These are phyloP conservation scores for Coleophora deauratella DNA, from an alignment of 2,888 invertebrate species.

Conservation along the genomic window DNA sequence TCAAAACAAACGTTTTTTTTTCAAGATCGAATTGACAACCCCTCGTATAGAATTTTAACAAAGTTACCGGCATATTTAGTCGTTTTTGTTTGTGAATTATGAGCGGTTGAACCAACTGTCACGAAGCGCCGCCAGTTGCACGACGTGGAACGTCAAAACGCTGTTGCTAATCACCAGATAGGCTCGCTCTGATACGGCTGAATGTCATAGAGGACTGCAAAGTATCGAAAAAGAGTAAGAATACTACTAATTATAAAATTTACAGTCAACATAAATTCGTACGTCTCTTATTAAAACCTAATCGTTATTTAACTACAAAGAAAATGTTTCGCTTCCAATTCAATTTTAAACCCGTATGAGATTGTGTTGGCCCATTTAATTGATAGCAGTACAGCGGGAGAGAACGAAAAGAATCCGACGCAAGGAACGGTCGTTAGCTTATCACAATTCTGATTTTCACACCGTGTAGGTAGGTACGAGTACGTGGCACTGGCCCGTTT, in stretches of 20 bases:
- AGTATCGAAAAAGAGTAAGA: constrained; percentile 17
- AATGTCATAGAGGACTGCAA: constrained; percentile 26
- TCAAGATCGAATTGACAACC: constrained; percentile 1
- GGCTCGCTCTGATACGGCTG: constrained; percentile 47
- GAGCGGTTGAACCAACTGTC: constrained; percentile 49
- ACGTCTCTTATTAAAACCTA: too few relatives aligned
- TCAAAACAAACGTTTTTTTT: constrained; percentile 9
- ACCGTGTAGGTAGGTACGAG: constrained; percentile 30
- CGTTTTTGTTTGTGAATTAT: background rate
- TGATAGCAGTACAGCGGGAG: constrained; percentile 48
- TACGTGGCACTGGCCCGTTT: constrained; percentile 24
- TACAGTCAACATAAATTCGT: too few relatives aligned
- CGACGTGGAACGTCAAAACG: constrained; percentile 51
- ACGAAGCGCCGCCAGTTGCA: constrained; percentile 53
- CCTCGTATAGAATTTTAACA: too few relatives aligned
- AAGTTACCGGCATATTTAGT: background rate
- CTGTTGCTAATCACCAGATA: constrained; percentile 47
- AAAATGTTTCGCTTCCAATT: constrained; percentile 27
- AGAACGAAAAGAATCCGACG: constrained; percentile 42
- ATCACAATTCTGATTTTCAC: constrained; percentile 62
- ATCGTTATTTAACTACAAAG: constrained; percentile 6
- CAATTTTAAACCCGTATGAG: constrained; percentile 35
- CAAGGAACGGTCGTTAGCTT: constrained; percentile 62
- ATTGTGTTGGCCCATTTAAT: constrained; percentile 60
- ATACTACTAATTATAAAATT: too few relatives aligned